These are phyloP conservation scores for Tokudaia muenninki DNA, from an alignment of 2,797 vertebrate species.

Conservation along the genomic window DNA sequence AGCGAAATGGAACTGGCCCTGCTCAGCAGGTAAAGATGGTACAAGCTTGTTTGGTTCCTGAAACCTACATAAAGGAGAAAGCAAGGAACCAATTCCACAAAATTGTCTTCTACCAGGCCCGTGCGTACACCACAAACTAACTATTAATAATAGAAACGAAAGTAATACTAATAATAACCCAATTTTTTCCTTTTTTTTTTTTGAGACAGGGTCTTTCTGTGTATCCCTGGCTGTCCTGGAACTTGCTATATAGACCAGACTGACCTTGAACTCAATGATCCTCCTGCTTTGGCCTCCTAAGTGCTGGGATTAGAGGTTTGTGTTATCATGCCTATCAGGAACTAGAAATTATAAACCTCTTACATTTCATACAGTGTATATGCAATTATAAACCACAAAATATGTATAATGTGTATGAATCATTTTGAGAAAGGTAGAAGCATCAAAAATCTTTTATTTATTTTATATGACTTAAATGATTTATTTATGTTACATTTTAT, in stretches of 20 bases:
- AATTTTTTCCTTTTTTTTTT: background rate
- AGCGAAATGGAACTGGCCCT: background rate
- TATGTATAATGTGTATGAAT: constrained; percentile 87
- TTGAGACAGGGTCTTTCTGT: background rate
- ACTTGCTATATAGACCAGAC: background rate
- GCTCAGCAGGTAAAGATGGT: background rate
- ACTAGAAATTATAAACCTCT: constrained; percentile 84
- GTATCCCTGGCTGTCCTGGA: background rate
- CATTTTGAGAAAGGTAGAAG: constrained; percentile 87
- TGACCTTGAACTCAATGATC: background rate
- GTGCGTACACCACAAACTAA: background rate
- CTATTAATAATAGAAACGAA: background rate
- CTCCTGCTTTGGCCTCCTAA: background rate
- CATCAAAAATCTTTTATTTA: background rate
- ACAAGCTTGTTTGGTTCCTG: background rate
- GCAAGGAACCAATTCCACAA: background rate
- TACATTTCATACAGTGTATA: constrained; percentile 91
- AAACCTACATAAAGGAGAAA: background rate
- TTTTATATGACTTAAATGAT: background rate
- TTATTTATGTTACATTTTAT: background rate
- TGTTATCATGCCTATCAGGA: background rate
- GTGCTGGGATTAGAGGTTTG: background rate
- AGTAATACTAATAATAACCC: background rate
- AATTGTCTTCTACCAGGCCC: background rate
- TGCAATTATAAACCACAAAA: constrained; percentile 90